Conservation (phyloP, 2,797 vertebrate species). For the Allobates femoralis region DNA sequence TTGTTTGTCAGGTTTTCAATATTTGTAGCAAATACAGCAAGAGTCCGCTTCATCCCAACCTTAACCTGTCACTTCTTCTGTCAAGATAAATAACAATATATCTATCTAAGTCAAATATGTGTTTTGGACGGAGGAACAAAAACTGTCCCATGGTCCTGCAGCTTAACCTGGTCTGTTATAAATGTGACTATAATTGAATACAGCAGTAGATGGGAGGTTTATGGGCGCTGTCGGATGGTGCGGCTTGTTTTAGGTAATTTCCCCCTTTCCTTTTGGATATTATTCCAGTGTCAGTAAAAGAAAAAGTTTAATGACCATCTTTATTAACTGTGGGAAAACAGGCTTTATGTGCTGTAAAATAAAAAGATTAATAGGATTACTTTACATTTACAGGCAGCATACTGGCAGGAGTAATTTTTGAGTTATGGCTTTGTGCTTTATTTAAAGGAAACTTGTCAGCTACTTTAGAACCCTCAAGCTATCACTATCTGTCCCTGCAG, state of each 20-base stretch:
- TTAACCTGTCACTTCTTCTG: slow-evolving; percentile 5
- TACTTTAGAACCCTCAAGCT: too few species aligned
- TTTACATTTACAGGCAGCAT: too few species aligned
- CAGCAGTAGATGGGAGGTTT: background rate
- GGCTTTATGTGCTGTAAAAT: background rate
- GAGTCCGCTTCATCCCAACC: background rate
- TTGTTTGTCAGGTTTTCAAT: slow-evolving; percentile 48
- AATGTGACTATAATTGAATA: background rate
- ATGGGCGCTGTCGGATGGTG: background rate
- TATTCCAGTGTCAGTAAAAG: background rate
- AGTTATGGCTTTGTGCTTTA: too few species aligned
- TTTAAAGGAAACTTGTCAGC: too few species aligned
- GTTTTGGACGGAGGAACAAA: background rate
- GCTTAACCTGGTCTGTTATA: background rate
- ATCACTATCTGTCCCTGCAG: too few species aligned
- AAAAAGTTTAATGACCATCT: background rate
- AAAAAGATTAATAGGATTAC: background rate
- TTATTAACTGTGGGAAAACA: background rate
- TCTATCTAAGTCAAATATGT: background rate
- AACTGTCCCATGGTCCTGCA: background rate
- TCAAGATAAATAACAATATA: slow-evolving; percentile 3
- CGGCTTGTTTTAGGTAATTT: background rate
- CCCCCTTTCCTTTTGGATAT: background rate
- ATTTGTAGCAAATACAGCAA: slow-evolving; percentile 51
- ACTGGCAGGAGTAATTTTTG: too few species aligned